A percentile compares a stretch with the other conserved stretches of the same genome.
These are phyloP conservation scores for Aphelinus certus DNA, from an alignment of 1,140 invertebrate species.

Conservation along the genomic window DNA sequence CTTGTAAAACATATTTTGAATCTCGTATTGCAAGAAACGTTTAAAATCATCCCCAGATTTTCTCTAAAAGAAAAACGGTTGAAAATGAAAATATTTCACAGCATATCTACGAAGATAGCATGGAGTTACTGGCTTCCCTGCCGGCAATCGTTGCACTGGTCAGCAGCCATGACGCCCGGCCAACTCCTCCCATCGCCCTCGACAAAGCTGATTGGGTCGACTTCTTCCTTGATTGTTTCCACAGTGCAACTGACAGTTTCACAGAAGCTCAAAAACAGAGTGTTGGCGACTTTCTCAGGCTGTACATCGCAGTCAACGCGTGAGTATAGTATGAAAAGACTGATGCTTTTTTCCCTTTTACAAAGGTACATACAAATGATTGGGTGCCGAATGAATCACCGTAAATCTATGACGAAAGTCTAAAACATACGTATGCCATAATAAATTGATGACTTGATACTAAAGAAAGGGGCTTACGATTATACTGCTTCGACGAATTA, in stretches of 20 bases:
- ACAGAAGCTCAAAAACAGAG: constrained; percentile 40
- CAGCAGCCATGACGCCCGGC: constrained; percentile 34
- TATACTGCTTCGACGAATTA: no score
- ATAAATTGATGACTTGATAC: no score
- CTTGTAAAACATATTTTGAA: no score
- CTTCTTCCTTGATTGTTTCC: constrained; percentile 48
- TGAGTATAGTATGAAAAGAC: constrained; percentile 35
- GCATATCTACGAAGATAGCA: constrained; percentile 55
- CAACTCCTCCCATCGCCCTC: constrained; percentile 26
- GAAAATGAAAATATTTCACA: constrained; percentile 15
- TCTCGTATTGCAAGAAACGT: no score
- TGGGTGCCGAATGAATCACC: not conserved
- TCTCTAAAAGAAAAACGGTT: no score
- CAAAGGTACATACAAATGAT: not conserved
- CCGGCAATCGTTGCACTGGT: constrained; percentile 51
- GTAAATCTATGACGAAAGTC: no score
- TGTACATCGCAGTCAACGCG: constrained; percentile 54
- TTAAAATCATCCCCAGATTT: no score
- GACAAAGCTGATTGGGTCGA: constrained; percentile 51
- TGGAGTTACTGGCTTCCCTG: constrained; percentile 53
- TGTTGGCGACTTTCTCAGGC: constrained; percentile 49
- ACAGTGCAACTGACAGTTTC: constrained; percentile 21
- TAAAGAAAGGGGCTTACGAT: no score
- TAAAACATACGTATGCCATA: no score
- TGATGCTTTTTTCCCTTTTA: not conserved